Conservation (phyloP, 30 jellyfish, hydroid and myxozoan genomes). For the Cassiopea andromeda region DNA sequence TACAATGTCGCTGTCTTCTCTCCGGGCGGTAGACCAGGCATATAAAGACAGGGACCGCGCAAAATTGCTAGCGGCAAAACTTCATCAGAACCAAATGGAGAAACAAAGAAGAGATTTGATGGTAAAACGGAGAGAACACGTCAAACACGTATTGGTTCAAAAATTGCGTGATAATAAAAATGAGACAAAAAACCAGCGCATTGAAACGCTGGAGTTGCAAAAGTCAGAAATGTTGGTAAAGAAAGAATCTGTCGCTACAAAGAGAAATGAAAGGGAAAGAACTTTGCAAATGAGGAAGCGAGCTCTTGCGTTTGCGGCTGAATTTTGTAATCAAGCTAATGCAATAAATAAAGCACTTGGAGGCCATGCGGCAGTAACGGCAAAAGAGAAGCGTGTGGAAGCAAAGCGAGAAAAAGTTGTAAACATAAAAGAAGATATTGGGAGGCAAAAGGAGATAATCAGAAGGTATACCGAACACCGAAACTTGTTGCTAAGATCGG, state of each 20-base stretch:
- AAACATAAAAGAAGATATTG: neutral
- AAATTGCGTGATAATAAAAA: neutral
- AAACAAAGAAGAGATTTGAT: conserved; percentile 34
- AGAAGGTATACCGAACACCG: conserved; percentile 57
- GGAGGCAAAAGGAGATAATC: conserved; percentile 61
- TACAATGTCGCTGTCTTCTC: conserved; percentile 76
- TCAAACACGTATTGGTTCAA: neutral
- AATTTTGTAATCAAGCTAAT: conserved; percentile 57
- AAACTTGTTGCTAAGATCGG: conserved; percentile 42
- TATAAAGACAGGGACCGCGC: conserved; percentile 82
- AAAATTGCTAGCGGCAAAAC: conserved; percentile 19
- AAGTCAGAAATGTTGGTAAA: conserved; percentile 13
- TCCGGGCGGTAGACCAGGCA: conserved; percentile 88
- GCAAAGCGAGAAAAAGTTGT: conserved; percentile 14
- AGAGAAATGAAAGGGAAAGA: conserved; percentile 8
- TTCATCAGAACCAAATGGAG: conserved; percentile 39
- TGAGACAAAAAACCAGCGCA: conserved; percentile 2
- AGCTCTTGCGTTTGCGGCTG: conserved; percentile 45
- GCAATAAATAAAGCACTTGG: conserved; percentile 67
- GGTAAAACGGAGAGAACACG: conserved; percentile 3
- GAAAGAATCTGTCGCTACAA: conserved; percentile 18
- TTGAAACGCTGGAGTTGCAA: conserved; percentile 10
- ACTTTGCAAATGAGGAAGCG: neutral
- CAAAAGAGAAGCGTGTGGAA: conserved; percentile 5
- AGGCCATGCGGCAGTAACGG: conserved; percentile 19